A percentile compares a stretch with the other conserved stretches of the same genome.
Conservation (phyloP, 2,113 vertebrate genomes). For the Corythoichthys intestinalis region DNA sequence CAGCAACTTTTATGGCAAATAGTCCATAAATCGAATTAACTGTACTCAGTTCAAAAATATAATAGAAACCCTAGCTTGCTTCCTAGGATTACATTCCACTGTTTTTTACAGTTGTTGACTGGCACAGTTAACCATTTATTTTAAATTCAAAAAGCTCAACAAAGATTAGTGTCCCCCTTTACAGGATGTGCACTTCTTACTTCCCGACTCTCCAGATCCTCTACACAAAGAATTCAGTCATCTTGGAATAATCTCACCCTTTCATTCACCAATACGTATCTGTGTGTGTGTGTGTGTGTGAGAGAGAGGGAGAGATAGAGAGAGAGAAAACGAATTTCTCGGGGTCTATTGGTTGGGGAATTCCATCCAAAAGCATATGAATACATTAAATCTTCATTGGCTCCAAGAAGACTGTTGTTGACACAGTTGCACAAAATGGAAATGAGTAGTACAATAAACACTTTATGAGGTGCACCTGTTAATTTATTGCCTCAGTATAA, state of each 20-base stretch:
- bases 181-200: slow-evolving; percentile 41
- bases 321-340: slow-evolving; percentile 5
- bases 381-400: slow-evolving; percentile 36
- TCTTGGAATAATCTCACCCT: slow-evolving; percentile 59
- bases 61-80: too few relatives aligned
- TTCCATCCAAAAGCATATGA: slow-evolving; percentile 50
- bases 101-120: not conserved
- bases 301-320: slow-evolving; percentile 12
- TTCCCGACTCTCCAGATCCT: slow-evolving; percentile 55
- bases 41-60: not conserved
- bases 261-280: slow-evolving; percentile 42
- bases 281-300: slow-evolving; percentile 14
- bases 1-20: slow-evolving; percentile 8
- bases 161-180: slow-evolving; percentile 32
- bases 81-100: not conserved
- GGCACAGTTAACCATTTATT: slow-evolving; percentile 9
- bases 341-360: slow-evolving; percentile 30
- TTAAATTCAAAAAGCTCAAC: slow-evolving; percentile 7
- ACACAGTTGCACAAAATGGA: slow-evolving; percentile 1
- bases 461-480: not conserved
- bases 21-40: not conserved
- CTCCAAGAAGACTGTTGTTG: slow-evolving; percentile 24
- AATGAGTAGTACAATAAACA: not conserved
- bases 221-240: slow-evolving; percentile 62
- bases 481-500: not conserved